Conservation (phyloP, 1,140 invertebrate species). For the Bombus pascuorum region DNA sequence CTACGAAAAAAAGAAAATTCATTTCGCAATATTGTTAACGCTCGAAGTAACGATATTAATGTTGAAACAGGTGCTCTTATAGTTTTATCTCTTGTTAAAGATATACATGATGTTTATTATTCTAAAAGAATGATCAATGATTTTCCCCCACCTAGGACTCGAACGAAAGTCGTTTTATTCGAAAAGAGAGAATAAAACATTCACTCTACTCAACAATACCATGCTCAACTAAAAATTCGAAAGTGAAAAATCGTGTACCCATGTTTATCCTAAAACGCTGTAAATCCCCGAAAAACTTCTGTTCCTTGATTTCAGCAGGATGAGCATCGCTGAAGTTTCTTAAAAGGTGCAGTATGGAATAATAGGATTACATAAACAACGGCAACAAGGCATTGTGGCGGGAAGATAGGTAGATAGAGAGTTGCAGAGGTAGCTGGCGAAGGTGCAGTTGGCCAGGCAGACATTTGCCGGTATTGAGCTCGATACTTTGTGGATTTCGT, state of each 20-base stretch:
- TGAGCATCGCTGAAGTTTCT: slow-evolving; percentile 71
- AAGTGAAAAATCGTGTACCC: not conserved
- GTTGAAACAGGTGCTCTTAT: too few species aligned
- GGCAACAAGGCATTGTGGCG: slow-evolving; percentile 80
- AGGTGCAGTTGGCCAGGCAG: slow-evolving; percentile 66
- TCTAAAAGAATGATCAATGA: too few species aligned
- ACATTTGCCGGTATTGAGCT: slow-evolving; percentile 74
- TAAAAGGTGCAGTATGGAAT: slow-evolving; percentile 77
- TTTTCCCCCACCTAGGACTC: too few species aligned
- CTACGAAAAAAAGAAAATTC: too few species aligned
- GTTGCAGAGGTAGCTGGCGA: not conserved
- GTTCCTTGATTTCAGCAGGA: slow-evolving; percentile 25
- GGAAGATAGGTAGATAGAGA: slow-evolving; percentile 62
- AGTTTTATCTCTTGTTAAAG: too few species aligned
- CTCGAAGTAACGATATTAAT: too few species aligned
- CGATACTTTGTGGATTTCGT: slow-evolving; percentile 77
- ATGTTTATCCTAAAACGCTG: too few species aligned
- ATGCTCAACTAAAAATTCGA: not conserved
- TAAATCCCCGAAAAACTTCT: not conserved
- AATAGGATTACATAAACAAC: slow-evolving; percentile 83
- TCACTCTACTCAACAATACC: not conserved
- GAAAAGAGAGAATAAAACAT: not conserved
- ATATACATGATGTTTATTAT: too few species aligned
- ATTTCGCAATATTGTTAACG: too few species aligned
- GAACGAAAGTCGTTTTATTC: too few species aligned